A percentile compares a stretch with the other conserved stretches of the same genome.
These are phyloP conservation scores for Caracal caracal DNA, from an alignment of 2,113 vertebrate genomes.

Conservation along the genomic window DNA sequence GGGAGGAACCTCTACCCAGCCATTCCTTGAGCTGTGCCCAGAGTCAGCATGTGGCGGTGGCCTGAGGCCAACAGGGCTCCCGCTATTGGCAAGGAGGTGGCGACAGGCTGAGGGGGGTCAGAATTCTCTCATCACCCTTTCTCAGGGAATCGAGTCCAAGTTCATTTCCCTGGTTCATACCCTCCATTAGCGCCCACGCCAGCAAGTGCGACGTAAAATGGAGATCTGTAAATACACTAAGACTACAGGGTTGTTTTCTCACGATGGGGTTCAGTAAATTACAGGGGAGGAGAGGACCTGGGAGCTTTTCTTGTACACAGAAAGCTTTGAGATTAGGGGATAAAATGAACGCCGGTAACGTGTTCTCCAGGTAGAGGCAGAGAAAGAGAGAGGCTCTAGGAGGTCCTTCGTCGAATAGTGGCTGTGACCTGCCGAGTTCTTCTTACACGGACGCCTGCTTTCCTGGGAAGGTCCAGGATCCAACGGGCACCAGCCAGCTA, in stretches of 20 bases:
- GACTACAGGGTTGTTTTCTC: slow-evolving; percentile 5
- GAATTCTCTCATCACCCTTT: slow-evolving; percentile 17
- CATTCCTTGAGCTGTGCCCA: neutral
- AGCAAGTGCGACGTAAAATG: neutral
- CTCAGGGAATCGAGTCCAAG: slow-evolving; percentile 29
- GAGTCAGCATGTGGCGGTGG: slow-evolving; percentile 49
- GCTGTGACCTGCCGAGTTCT: neutral
- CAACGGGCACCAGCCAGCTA: neutral
- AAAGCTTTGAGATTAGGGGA: neutral
- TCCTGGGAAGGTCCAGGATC: neutral
- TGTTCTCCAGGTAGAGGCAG: neutral
- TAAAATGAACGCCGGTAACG: neutral
- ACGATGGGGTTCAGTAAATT: neutral
- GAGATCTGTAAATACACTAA: slow-evolving; percentile 13
- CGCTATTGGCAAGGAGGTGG: slow-evolving; percentile 34
- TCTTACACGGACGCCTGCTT: neutral
- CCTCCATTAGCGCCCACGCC: neutral
- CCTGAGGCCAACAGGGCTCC: neutral
- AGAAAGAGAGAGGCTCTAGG: neutral
- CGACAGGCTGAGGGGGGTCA: neutral
- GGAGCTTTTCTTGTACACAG: neutral
- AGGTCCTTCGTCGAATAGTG: neutral
- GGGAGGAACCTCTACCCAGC: neutral
- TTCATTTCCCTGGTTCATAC: slow-evolving; percentile 12
- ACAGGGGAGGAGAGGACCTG: neutral